A percentile compares a stretch with the other conserved stretches of the same genome.
Conservation (phyloP, 2,113 vertebrate genomes). For the Macquaria ambigua region DNA sequence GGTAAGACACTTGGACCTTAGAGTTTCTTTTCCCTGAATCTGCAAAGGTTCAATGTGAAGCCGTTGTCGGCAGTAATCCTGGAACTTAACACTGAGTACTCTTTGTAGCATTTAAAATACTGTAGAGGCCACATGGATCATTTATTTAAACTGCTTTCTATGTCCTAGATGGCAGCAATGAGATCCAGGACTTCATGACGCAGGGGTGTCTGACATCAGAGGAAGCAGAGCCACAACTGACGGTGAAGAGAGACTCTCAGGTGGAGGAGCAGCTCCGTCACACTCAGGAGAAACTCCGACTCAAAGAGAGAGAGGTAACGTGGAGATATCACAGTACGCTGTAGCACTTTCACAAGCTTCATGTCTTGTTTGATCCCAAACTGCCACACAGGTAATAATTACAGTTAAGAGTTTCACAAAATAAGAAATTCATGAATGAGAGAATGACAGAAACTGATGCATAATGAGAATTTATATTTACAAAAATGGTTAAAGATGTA, state of each 20-base stretch:
- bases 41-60: neutral
- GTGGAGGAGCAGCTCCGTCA: slow-evolving; percentile 71
- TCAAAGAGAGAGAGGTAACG: slow-evolving; percentile 82
- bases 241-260: slow-evolving; percentile 35
- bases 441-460: neutral
- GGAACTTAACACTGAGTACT: neutral
- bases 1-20: slow-evolving; percentile 67
- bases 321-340: neutral
- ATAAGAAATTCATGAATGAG: neutral
- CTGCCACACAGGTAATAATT: neutral
- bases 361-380: neutral
- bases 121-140: neutral
- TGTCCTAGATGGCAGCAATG: slow-evolving; percentile 50
- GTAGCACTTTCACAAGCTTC: neutral
- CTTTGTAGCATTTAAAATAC: neutral
- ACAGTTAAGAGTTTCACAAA: neutral
- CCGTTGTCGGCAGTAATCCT: neutral
- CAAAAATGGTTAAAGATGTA: too few relatives aligned
- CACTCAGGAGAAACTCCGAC: slow-evolving; percentile 71
- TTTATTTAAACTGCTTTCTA: neutral
- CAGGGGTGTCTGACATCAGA: slow-evolving; percentile 39
- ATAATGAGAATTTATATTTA: neutral
- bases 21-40: neutral
- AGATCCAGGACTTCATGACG: slow-evolving; percentile 37
- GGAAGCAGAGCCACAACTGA: slow-evolving; percentile 24